Base-by-base conservation (phyloP, 2,888 invertebrate species). In the Xanthia togata region DNA sequence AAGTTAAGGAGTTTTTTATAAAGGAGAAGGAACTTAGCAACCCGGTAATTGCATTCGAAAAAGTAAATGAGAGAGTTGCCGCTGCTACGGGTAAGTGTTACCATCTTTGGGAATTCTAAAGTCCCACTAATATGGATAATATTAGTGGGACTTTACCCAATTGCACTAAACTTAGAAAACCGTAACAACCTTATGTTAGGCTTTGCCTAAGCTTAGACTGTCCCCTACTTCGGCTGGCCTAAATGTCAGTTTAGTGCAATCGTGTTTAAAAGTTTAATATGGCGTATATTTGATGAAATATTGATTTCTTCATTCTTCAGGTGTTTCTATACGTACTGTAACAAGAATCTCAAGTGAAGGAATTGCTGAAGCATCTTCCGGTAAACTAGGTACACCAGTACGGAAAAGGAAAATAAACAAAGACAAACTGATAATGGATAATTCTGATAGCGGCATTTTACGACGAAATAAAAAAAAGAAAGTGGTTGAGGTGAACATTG, bases 61-160 rank as follows among this genome's bases (percentile, higher is more conserved):
- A 71, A 70, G 38, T 72, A 38, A 70, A 72, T 38, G 71, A 72
- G 11, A 71, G 71, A 50, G 71, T 72, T 23, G 71, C 71, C 38
- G 71, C 71, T 38, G 71, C 71, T 71, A 72, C 71, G 11, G 71
- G 72, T 55, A 41, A 73, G 73, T 73, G 72, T 73, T 73, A 73
- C 72, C 72, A 73, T 55, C 12, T n/a, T 44, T 44, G 9, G 23
- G 17, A 23, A 14, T 73, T 26, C 3, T n/a, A 72, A 53, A 44
- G 55, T 55, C n/a, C 53, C 41, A 71, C 4, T 23, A 4, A 70
- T 50, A 31, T n/a, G n/a, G n/a, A n/a, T n/a, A n/a, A n/a, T n/a
- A n/a, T n/a, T n/a, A n/a, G n/a, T n/a, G n/a, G n/a, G n/a, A n/a
- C n/a, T n/a, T 35, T 35, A 31, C 20, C 23, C 47, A 31, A 65